Evolutionary conservation across 53 echinoderm and acorn worm genomes (phyloP).

Genomic region (Astropecten irregularis): DNA sequence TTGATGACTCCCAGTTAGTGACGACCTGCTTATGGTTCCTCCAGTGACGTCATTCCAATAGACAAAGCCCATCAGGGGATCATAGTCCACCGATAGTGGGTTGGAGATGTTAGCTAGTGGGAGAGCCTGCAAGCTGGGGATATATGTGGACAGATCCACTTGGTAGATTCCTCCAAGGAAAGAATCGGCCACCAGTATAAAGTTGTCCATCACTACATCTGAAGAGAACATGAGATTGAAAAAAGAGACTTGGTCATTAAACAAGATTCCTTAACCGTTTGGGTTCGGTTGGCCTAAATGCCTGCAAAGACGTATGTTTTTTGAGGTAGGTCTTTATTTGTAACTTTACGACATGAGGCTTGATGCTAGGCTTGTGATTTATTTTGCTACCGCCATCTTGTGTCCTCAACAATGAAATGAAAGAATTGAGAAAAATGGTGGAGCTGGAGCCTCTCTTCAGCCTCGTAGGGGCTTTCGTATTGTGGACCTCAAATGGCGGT

Average conservation of each 20-base stretch:
- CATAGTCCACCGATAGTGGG: conserved; percentile 76
- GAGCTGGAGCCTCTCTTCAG: too few relatives aligned
- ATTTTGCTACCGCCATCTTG: too few relatives aligned
- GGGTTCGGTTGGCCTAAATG: too few relatives aligned
- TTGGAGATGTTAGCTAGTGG: conserved; percentile 43
- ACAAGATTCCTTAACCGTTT: too few relatives aligned
- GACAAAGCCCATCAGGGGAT: conserved; percentile 63
- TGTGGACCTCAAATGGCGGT: too few relatives aligned
- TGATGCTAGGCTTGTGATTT: too few relatives aligned
- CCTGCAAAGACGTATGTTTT: too few relatives aligned
- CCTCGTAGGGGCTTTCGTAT: too few relatives aligned
- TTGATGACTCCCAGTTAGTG: conserved; percentile 57
- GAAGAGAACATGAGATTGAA: background rate
- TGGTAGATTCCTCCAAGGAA: conserved; percentile 69
- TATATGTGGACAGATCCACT: conserved; percentile 59
- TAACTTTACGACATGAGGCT: background rate
- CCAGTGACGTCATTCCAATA: conserved; percentile 84
- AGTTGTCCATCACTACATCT: conserved; percentile 78
- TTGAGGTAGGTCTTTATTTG: too few relatives aligned
- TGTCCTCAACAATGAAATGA: too few relatives aligned
- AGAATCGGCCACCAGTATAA: conserved; percentile 75
- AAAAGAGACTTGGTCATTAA: background rate
- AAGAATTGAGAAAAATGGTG: too few relatives aligned
- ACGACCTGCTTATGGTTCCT: conserved; percentile 59
- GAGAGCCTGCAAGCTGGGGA: conserved; percentile 52